Evolutionary conservation across 2,797 vertebrate genomes (phyloP).

Genomic region (Oreochromis grahami): DNA sequence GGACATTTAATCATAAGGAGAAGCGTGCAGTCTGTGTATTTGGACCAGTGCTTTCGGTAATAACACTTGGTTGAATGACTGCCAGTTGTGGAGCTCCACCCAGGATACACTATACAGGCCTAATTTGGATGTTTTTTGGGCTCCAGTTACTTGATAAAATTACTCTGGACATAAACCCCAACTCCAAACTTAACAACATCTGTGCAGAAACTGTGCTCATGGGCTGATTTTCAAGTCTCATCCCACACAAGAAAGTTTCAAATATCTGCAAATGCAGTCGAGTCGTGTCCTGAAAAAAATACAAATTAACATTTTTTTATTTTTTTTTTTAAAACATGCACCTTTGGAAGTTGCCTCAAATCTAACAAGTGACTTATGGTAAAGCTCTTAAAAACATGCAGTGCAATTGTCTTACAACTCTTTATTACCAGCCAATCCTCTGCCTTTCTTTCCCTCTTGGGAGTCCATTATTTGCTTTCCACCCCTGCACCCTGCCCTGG

Average conservation of each 20-base stretch:
- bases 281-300: neutral
- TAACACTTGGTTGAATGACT: neutral
- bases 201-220: neutral
- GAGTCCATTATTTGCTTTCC: constrained; percentile 50
- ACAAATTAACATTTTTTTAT: neutral
- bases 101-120: neutral
- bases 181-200: neutral
- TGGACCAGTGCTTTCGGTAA: neutral
- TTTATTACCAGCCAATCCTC: neutral
- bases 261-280: neutral
- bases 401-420: neutral
- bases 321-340: neutral
- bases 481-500: constrained; percentile 21
- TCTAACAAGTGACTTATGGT: neutral
- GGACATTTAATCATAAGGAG: neutral
- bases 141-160: neutral
- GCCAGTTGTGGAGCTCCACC: constrained; percentile 9
- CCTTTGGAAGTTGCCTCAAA: neutral
- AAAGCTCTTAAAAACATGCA: constrained; percentile 23
- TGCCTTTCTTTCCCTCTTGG: constrained; percentile 6
- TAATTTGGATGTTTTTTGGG: neutral
- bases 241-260: neutral
- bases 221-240: neutral
- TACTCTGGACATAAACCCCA: neutral
- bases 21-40: neutral